Percentiles rank a stretch among this genome's conserved stretches.
These are phyloP conservation scores for Eonycteris spelaea DNA, from an alignment of 2,113 vertebrate species.

Conservation along the genomic window DNA sequence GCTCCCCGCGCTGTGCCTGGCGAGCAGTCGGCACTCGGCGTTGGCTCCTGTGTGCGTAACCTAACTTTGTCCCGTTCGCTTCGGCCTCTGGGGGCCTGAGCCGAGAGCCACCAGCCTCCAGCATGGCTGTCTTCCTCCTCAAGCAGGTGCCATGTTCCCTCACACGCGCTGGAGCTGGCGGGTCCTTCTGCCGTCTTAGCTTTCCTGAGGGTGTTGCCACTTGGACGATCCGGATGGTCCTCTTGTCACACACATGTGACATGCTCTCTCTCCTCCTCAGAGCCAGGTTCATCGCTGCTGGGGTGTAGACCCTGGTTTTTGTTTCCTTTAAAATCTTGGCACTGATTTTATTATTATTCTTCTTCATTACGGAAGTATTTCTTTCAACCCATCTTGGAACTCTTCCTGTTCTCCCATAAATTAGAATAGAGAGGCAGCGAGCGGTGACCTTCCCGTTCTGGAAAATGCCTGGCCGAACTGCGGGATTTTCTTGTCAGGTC, in stretches of 20 bases:
- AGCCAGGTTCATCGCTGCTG: neutral
- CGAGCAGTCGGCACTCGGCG: neutral
- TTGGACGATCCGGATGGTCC: neutral
- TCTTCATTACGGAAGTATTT: neutral
- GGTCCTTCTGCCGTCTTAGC: neutral
- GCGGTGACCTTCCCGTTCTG: neutral
- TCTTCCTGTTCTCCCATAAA: neutral
- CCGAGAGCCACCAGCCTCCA: neutral
- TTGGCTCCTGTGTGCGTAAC: neutral
- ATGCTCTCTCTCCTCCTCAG: neutral
- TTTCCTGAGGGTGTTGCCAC: neutral
- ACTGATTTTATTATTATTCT: neutral
- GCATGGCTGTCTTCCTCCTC: neutral
- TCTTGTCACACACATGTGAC: neutral
- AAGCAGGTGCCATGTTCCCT: neutral
- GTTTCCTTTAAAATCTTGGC: neutral
- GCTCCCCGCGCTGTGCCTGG: neutral
- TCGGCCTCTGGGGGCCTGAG: neutral
- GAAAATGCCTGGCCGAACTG: neutral
- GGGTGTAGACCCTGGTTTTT: neutral
- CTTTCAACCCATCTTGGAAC: neutral
- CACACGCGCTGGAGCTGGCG: accelerated
- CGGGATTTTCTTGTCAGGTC: neutral
- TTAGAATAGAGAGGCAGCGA: neutral
- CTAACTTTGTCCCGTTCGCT: neutral